phyloP scores from a whole-genome alignment of 2,113 vertebrate genomes.

The Seriola rivoliana region DNA sequence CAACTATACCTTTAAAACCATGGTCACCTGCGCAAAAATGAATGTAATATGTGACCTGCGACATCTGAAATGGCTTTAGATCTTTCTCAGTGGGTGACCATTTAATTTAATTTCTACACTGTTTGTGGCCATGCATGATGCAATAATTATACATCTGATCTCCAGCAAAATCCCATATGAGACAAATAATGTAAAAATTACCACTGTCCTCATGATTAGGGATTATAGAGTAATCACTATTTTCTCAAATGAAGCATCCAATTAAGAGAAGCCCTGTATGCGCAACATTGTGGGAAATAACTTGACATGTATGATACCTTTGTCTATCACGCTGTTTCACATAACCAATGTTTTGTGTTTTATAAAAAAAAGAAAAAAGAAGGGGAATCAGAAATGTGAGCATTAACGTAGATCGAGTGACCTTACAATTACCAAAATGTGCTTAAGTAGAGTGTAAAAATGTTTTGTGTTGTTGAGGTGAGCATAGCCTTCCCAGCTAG shows the following conservation, averaged over 20 bases:
- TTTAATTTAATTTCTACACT: conserved; percentile 61
- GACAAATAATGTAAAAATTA: conserved; percentile 47
- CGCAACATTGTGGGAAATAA: conserved; percentile 51
- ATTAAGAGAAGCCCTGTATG: conserved; percentile 52
- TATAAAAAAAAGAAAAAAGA: conserved; percentile 33
- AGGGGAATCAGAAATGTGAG: conserved; percentile 67
- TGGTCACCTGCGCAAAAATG: conserved; percentile 80
- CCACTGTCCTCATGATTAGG: conserved; percentile 30
- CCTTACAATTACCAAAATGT: conserved; percentile 84
- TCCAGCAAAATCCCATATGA: conserved; percentile 56
- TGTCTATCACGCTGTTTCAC: conserved; percentile 67
- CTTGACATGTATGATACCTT: conserved; percentile 60
- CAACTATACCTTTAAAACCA: conserved; percentile 77
- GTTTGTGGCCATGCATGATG: conserved; percentile 73
- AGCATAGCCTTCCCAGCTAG: conserved; percentile 61
- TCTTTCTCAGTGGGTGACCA: conserved; percentile 64
- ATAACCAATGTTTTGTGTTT: conserved; percentile 72
- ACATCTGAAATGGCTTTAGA: conserved; percentile 75
- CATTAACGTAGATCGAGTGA: conserved; percentile 79
- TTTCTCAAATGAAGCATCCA: conserved; percentile 56
- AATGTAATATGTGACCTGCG: conserved; percentile 80
- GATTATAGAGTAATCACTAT: conserved; percentile 44
- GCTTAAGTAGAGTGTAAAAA: conserved; percentile 72
- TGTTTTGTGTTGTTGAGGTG: conserved; percentile 66
- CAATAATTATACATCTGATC: conserved; percentile 75